Base-by-base conservation (phyloP, 2,797 vertebrate species). In the Chiloscyllium punctatum region DNA sequence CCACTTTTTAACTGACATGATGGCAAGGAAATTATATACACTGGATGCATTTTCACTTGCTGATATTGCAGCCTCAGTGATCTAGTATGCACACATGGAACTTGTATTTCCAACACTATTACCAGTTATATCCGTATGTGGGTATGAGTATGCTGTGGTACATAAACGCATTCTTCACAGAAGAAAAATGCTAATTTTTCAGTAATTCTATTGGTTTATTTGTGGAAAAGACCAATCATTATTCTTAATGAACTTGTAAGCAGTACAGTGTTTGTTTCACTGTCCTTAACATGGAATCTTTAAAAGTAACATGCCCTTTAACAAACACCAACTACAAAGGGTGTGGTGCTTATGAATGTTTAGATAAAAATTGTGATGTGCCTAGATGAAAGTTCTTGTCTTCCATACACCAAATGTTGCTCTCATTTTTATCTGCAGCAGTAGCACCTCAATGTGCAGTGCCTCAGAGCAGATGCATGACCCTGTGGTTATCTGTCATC, bases 401-500 rank as follows among this genome's bases (percentile, higher is more conserved):
- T 77, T 48, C 37, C 37, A 92, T 42, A 30, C 21, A 69, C 21
- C n/a, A 69, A 66, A n/a, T 13, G 62, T 4, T 33, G 53, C 2
- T 92, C 37, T 69, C 90, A 69, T 25, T 66, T 68, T 68, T 27
- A 37, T 42, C 7, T 90, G 15, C 30, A 62, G 53, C 87, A n/a
- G 15, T 90, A 66, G 62, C 90, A 21, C 33, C 33, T 42, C 90
- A 15, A 8, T 42, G n/a, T 69, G 62, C 90, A 42, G 57, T 30
- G 57, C 30, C 87, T 90, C 30, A 66, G 27, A 90, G 87, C 87
- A 90, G 87, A 92, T 68, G 62, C 66, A 23, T 37, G n/a, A 21
- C 18, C 62, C 66, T 92, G 90, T 92, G 90, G 90, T 92, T 92
- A 42, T 92, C 66, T 42, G 62, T 37, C 33, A 68, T n/a, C 90